phyloP scores from a whole-genome alignment of 2,797 vertebrate genomes.

The Poeciliopsis presidionis region DNA sequence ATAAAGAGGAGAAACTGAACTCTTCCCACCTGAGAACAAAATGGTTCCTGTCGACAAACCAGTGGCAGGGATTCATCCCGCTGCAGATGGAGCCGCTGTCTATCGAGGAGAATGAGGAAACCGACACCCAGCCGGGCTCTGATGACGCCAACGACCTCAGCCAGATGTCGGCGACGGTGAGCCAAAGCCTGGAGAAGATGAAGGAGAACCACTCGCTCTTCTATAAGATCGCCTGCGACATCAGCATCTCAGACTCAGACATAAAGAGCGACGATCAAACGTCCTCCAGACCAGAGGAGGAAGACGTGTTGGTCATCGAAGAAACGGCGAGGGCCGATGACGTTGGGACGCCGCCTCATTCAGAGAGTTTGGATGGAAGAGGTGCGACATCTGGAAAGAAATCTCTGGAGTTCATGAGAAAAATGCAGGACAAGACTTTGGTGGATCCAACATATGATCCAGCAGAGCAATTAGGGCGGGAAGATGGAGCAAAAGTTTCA shows the following conservation, averaged over 20 bases:
- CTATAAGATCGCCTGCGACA: constrained; percentile 76
- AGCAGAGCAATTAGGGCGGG: constrained; percentile 15
- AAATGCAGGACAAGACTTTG: constrained; percentile 29
- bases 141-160: constrained; percentile 43
- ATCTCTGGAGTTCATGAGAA: constrained; percentile 19
- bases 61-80: constrained; percentile 74
- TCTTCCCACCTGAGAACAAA: constrained; percentile 72
- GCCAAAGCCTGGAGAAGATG: constrained; percentile 73
- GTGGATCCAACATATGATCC: constrained; percentile 32
- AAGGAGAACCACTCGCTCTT: constrained; percentile 77
- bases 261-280: constrained; percentile 57
- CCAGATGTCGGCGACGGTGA: constrained; percentile 60
- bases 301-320: constrained; percentile 42
- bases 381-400: constrained; percentile 11
- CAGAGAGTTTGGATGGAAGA: constrained; percentile 27
- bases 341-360: constrained; percentile 13
- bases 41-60: constrained; percentile 80
- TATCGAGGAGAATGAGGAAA: constrained; percentile 41
- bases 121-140: constrained; percentile 27
- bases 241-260: constrained; percentile 77
- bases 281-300: constrained; percentile 40
- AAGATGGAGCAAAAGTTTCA: constrained; percentile 11
- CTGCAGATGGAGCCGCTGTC: constrained; percentile 57
- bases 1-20: constrained; percentile 41
- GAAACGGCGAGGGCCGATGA: constrained; percentile 19